Conservation (phyloP, 1,140 invertebrate genomes). For the Drosophila quadrilineata region DNA sequence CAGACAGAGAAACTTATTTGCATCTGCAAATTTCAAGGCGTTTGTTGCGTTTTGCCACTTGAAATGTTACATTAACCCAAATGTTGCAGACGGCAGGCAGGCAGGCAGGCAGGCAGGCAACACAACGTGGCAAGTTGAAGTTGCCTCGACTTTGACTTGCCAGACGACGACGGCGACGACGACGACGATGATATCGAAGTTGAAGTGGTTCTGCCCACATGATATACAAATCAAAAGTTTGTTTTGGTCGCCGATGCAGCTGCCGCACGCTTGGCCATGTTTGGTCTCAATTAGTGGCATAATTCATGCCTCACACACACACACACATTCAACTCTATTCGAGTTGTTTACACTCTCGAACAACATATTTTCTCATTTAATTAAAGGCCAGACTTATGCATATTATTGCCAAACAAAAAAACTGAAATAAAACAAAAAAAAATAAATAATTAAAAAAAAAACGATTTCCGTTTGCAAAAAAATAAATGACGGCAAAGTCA, state of each 20-base stretch:
- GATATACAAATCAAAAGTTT: constrained; percentile 42
- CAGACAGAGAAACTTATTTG: too few species aligned
- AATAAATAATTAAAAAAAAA: constrained; percentile 11
- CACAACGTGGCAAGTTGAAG: neutral
- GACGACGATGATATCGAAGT: constrained; percentile 2
- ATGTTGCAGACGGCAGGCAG: constrained; percentile 36
- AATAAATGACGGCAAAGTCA: constrained; percentile 56
- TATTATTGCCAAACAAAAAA: constrained; percentile 63
- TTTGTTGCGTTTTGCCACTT: constrained; percentile 11
- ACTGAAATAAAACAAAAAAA: constrained; percentile 31
- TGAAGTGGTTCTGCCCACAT: constrained; percentile 45
- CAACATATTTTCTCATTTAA: constrained; percentile 78
- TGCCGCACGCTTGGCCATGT: constrained; percentile 37
- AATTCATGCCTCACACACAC: constrained; percentile 57
- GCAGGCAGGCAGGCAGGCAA: neutral
- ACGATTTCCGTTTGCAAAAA: constrained; percentile 57
- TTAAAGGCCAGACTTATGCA: constrained; percentile 61
- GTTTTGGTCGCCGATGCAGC: constrained; percentile 20
- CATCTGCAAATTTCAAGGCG: constrained; percentile 30
- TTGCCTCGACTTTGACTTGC: constrained; percentile 31
- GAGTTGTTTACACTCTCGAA: constrained; percentile 62
- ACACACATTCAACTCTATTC: constrained; percentile 24
- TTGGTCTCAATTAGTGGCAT: constrained; percentile 70
- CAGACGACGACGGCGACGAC: neutral
- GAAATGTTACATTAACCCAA: constrained; percentile 64